A percentile compares a stretch with the other conserved stretches of the same genome.
Evolutionary conservation across 2,113 vertebrate species (phyloP).

Genomic region (Alaudala cheleensis): DNA sequence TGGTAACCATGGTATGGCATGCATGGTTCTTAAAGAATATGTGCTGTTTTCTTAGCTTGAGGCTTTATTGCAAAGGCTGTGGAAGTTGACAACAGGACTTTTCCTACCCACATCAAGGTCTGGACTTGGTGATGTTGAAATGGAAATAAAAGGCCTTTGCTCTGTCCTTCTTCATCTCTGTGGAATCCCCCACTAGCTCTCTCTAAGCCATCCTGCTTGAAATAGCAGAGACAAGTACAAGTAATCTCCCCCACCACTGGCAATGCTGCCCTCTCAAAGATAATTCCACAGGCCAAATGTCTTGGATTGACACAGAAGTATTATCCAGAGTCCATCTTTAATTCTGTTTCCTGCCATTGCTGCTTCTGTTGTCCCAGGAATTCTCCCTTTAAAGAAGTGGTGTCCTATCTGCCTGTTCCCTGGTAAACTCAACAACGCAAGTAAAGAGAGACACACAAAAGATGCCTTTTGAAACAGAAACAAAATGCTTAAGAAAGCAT

Average conservation of each 20-base stretch:
- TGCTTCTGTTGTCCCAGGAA: not conserved
- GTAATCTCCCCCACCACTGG: not conserved
- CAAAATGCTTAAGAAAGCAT: not conserved
- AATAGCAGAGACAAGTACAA: not conserved
- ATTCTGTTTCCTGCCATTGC: not conserved
- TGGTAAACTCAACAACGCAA: not conserved
- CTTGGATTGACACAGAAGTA: not conserved
- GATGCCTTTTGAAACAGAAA: not conserved
- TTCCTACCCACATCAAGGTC: not conserved
- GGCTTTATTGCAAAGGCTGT: not conserved
- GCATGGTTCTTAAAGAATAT: not conserved
- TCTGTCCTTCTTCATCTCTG: not conserved
- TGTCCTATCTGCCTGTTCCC: not conserved
- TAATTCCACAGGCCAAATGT: not conserved
- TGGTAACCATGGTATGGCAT: constrained; percentile 16
- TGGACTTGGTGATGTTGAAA: not conserved
- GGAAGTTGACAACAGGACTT: not conserved
- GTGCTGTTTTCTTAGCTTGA: not conserved
- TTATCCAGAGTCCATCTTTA: not conserved
- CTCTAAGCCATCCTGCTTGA: not conserved
- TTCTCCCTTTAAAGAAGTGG: not conserved
- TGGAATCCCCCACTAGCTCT: not conserved
- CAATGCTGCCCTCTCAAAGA: not conserved
- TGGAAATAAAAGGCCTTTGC: not conserved
- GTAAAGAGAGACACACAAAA: not conserved